These are phyloP conservation scores for Poliocrania exsul DNA, from an alignment of 2,797 vertebrate species.

Conservation along the genomic window DNA sequence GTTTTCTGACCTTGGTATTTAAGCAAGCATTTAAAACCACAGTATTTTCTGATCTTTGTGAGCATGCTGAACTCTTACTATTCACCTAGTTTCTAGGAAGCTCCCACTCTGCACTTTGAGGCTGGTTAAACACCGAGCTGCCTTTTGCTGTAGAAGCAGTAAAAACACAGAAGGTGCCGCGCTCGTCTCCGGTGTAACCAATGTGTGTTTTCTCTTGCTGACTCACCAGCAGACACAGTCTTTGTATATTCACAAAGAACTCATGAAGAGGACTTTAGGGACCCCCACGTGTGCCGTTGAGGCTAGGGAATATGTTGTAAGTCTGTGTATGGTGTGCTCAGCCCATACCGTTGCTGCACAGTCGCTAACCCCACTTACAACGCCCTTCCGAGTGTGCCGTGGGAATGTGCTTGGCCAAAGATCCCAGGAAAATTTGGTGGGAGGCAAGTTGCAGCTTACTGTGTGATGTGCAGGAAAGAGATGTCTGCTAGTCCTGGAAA, in stretches of 20 bases:
- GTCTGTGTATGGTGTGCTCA: conserved; percentile 76
- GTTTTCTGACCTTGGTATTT: background rate
- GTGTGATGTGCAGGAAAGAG: background rate
- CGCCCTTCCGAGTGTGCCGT: background rate
- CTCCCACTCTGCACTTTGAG: background rate
- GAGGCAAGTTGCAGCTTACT: background rate
- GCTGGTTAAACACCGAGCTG: background rate
- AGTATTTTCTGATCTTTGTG: background rate
- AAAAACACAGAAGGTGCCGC: background rate
- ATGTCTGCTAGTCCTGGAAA: background rate
- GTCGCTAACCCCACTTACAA: conserved; percentile 82
- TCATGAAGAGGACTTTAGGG: conserved; percentile 98
- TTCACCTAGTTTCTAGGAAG: background rate
- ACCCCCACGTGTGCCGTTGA: conserved; percentile 94
- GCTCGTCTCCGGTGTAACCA: conserved; percentile 35
- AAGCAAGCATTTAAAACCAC: background rate
- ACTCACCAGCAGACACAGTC: conserved; percentile 88
- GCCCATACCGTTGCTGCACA: conserved; percentile 72
- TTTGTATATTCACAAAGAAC: conserved; percentile 94
- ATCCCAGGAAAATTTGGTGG: background rate
- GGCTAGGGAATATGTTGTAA: conserved; percentile 98
- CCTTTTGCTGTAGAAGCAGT: conserved; percentile 46
- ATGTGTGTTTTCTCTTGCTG: conserved; percentile 85
- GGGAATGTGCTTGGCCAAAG: conserved; percentile 6
- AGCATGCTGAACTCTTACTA: background rate